Evolutionary conservation across 2,888 invertebrate species (phyloP).

Genomic region (Prosapia bicincta): DNA sequence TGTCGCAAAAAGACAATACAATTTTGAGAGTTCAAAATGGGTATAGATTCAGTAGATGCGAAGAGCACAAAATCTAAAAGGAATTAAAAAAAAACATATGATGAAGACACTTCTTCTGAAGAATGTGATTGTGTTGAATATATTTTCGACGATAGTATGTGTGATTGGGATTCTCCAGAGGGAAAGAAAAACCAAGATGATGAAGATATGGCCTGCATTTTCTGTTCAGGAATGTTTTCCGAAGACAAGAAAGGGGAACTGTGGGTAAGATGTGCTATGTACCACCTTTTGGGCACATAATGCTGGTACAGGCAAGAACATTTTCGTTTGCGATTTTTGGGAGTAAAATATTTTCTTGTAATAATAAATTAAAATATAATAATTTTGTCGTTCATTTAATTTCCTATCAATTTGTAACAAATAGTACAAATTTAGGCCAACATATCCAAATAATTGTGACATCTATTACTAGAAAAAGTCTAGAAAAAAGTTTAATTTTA

Average conservation of each 20-base stretch:
- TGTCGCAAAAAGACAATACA: neutral
- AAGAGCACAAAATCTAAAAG: neutral
- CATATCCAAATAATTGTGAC: too few species aligned
- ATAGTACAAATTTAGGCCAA: too few species aligned
- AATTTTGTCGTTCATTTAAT: too few species aligned
- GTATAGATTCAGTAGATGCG: neutral
- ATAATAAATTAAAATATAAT: too few species aligned
- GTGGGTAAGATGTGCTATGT: neutral
- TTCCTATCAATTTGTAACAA: too few species aligned
- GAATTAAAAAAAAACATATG: too few species aligned
- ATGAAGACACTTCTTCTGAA: neutral
- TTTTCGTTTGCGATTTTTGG: too few species aligned
- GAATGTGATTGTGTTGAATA: neutral
- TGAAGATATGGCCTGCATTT: neutral
- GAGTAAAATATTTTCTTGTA: too few species aligned
- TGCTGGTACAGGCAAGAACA: too few species aligned
- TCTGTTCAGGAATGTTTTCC: neutral
- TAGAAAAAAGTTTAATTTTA: too few species aligned
- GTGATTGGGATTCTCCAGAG: neutral
- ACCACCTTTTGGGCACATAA: neutral
- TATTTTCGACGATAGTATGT: neutral
- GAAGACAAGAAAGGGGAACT: neutral
- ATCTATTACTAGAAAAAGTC: too few species aligned
- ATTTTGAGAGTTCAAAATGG: neutral
- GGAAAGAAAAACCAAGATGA: neutral